A percentile compares a stretch with the other conserved stretches of the same genome.
Conservation (phyloP, 1,140 invertebrate genomes). For the Metaphire vulgaris region DNA sequence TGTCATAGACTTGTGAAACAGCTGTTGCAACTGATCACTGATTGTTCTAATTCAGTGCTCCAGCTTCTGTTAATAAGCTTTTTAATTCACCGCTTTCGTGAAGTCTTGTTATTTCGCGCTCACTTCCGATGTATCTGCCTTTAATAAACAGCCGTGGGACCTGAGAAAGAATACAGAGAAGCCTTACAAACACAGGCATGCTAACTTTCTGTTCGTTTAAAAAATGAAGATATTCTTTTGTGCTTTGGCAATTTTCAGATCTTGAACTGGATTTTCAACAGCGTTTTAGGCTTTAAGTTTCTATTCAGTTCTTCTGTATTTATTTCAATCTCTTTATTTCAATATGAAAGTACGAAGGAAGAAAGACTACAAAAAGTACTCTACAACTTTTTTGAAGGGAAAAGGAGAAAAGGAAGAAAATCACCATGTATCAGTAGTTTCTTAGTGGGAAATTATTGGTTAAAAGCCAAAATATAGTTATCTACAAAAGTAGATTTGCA, state of each 20-base stretch:
- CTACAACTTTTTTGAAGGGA: no score
- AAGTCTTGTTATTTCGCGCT: constrained; percentile 34
- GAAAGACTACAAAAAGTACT: no score
- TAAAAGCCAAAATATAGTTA: no score
- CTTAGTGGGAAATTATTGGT: no score
- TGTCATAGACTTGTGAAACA: no score
- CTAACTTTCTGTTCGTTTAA: background rate
- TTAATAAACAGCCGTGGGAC: constrained; percentile 43
- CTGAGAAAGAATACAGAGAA: constrained; percentile 31
- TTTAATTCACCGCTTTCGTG: constrained; percentile 38
- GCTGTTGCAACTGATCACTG: no score
- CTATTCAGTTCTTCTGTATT: background rate
- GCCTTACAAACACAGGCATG: background rate
- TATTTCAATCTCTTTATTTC: no score
- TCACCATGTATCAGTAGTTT: no score
- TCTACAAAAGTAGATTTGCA: no score
- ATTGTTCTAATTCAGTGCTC: constrained; percentile 4
- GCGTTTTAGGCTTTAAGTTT: background rate
- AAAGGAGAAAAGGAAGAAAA: no score
- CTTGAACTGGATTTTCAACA: background rate
- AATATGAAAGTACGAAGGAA: no score
- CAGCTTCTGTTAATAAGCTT: constrained; percentile 31
- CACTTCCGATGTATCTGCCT: constrained; percentile 37
- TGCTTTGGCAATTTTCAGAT: background rate
- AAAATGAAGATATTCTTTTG: background rate